phyloP scores from a whole-genome alignment of 2,797 vertebrate species.

The Enteromius anoplus region DNA sequence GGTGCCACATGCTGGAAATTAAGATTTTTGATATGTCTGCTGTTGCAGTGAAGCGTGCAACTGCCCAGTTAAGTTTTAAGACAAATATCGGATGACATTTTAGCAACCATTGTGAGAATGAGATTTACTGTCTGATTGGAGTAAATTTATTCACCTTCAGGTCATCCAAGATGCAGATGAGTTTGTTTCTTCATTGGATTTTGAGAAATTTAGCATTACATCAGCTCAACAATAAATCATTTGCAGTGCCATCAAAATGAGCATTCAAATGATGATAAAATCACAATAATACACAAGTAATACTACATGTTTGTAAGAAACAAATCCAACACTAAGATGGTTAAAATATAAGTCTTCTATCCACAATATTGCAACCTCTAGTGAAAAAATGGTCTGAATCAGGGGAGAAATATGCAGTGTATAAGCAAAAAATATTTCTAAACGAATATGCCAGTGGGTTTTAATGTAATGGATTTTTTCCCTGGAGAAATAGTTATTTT shows the following conservation, averaged over 20 bases:
- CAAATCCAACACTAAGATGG: background rate
- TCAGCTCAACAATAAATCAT: background rate
- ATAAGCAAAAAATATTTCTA: no score
- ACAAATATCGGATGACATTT: background rate
- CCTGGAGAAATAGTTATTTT: no score
- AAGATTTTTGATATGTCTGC: background rate
- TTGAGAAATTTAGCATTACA: background rate
- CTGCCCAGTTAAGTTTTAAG: conserved; percentile 2
- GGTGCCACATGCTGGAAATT: conserved; percentile 11
- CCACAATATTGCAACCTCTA: background rate
- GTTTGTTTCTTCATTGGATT: background rate
- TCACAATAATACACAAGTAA: background rate
- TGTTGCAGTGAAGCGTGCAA: background rate
- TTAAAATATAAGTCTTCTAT: background rate
- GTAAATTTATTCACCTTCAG: no score
- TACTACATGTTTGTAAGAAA: background rate
- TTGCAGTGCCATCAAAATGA: background rate
- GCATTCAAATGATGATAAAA: background rate
- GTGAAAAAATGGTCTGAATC: background rate
- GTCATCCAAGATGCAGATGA: background rate
- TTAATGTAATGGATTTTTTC: no score
- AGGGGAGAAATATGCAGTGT: background rate
- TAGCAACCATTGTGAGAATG: background rate
- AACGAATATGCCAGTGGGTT: no score
- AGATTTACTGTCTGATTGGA: no score